Conservation (phyloP, 2,113 vertebrate genomes). For the Engraulis encrasicolus region DNA sequence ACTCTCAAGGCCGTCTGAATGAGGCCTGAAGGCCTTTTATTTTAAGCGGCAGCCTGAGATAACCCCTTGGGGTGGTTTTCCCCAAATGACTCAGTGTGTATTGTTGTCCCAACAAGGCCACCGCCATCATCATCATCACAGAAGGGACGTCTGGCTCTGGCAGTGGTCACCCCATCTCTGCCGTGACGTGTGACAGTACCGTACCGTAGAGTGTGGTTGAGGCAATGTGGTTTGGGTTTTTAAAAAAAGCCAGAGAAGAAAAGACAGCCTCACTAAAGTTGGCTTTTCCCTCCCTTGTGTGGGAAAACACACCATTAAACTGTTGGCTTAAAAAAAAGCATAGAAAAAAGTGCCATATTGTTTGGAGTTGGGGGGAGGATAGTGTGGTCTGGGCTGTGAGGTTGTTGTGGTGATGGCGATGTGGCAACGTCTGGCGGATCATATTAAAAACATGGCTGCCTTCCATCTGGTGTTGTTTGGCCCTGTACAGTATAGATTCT, state of each 20-base stretch:
- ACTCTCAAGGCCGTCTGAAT: too few species aligned
- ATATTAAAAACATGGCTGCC: background rate
- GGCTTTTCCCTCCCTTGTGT: background rate
- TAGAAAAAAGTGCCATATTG: background rate
- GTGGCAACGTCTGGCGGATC: background rate
- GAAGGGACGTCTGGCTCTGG: background rate
- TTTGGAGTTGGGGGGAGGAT: background rate
- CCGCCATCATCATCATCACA: too few species aligned
- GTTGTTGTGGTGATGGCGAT: background rate
- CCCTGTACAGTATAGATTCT: background rate
- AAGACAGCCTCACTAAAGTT: background rate
- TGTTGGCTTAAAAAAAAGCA: background rate
- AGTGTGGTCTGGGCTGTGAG: background rate
- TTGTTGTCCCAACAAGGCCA: too few species aligned
- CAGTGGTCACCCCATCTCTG: too few species aligned
- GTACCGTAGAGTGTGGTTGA: too few species aligned
- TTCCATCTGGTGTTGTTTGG: background rate
- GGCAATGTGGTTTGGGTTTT: background rate
- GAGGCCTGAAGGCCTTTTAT: too few species aligned
- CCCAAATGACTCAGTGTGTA: too few species aligned
- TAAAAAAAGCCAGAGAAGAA: background rate
- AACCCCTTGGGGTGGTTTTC: too few species aligned
- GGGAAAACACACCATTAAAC: conserved; percentile 8
- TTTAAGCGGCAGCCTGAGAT: too few species aligned
- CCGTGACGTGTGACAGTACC: too few species aligned